Evolutionary conservation across 2,113 vertebrate genomes (phyloP), one percentile per base, ranked within the genome.

Genomic region (Leucopternis melanops): DNA sequence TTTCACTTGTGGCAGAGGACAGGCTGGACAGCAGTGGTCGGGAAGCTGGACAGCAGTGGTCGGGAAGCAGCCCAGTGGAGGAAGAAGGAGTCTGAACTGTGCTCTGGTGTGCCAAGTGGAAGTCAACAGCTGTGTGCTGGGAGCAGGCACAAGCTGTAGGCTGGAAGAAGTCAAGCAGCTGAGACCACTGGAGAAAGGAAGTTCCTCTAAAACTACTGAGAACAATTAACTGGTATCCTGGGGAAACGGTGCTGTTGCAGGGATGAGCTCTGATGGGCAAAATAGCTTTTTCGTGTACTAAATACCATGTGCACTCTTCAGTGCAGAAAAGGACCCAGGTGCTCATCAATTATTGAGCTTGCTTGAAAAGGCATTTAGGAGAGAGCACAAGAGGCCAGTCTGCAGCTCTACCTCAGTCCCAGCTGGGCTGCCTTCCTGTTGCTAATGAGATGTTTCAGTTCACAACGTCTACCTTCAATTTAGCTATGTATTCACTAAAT

Each of bases 341-440:
- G 90, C 69, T 97, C 92, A 98, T 98, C 94, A 96, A 97, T 98
- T 97, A 98, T 97, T 97, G 93, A 98, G 81, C 59, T 69, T 93
- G 92, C 97, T 97, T 98, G 96, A 98, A 98, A 97, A 97, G 96
- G 94, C 96, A 97, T 97, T 98, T 98, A 97, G 94, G 81, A 96
- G 95, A 92, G 91, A 71, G 96, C 84, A 92, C 92, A 95, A 92
- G 94, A 98, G 96, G 93, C 92, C 86, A 82, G 94, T 91, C 82
- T 94, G 81, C 74, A 91, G 72, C 42, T 90, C 61, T 74, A 65
- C 15, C 21, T 85, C 81, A 78, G 7, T 97, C 95, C 97, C 96
- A 73, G 70, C 78, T 97, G 97, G 69, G 38, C 89, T 93, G 82
- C n/a, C n/a, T n/a, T n/a, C n/a, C n/a, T n/a, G n/a, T n/a, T n/a